Base-by-base conservation (phyloP, 2,797 vertebrate genomes). In the Clarias laeviceps region DNA sequence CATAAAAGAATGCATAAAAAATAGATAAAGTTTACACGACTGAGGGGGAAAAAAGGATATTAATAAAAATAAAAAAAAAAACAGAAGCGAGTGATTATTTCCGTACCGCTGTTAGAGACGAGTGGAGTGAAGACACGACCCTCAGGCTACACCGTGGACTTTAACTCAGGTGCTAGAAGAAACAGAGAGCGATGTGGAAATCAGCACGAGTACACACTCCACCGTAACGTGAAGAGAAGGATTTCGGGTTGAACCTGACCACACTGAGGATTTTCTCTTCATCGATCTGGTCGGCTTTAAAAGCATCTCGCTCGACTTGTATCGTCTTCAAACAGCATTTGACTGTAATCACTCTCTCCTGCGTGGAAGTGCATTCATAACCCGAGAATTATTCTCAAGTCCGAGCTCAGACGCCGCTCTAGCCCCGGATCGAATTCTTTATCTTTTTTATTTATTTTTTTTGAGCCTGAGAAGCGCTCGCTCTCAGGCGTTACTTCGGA, bases 401-500 rank as follows among this genome's bases (percentile, higher is more conserved):
- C 69, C 37, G 0, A 34, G 37, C 77, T 64, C 73, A 72, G 66
- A 37, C 22, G 27, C 29, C n/a, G 24, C 24, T 77, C 45, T 1
- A 32, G 77, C n/a, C n/a, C 9, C 20, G 29, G 64, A 79, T 79
- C 14, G 22, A 79, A 62, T 62, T 79, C 6, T 8, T 73, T 83
- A 50, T 59, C 29, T 56, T 34, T 64, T 17, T 74, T n/a, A n/a
- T 8, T 14, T 50, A 32, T 34, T 64, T n/a, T 64, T 17, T 14
- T 59, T 59, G 20, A 80, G 83, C 45, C 12, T 50, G 11, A 14
- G 54, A n/a, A 83, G 86, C 27, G 45, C 76, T 88, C 72, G 79
- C 84, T 84, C 82, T 74, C 66, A 68, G 40, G 14, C 50, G 70
- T 83, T 82, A 65, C 81, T 82, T 87, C 88, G 69, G 85, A 90